A percentile compares a stretch with the other conserved stretches of the same genome.
Evolutionary conservation across 1,140 invertebrate species (phyloP).

Genomic region (Armadillidium nasatum): DNA sequence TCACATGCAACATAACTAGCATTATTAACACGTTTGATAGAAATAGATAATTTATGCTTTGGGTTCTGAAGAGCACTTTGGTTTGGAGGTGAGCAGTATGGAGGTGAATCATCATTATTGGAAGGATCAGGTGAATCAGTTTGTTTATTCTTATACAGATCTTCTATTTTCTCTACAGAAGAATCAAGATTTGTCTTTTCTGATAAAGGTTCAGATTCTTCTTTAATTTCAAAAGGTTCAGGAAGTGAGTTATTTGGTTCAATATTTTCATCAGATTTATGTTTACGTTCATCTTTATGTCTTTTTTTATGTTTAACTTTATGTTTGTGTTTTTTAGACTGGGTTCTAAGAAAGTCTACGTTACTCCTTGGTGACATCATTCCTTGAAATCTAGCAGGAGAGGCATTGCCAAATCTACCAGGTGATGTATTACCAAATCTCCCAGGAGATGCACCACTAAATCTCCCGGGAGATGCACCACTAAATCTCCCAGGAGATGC

Average conservation of each 20-base stretch:
- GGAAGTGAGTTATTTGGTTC: constrained; percentile 19
- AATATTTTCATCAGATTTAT: constrained; percentile 30
- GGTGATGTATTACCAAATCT: constrained; percentile 18
- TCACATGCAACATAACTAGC: constrained; percentile 41
- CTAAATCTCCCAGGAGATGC: constrained; percentile 46
- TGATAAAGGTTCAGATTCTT: constrained; percentile 5
- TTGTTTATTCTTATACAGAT: constrained; percentile 25
- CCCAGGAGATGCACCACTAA: constrained; percentile 20
- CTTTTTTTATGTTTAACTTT: constrained; percentile 62
- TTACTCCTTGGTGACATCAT: constrained; percentile 18
- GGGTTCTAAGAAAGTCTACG: constrained; percentile 19
- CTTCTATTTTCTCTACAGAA: constrained; percentile 30
- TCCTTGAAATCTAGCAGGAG: background rate
- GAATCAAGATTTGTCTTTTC: constrained; percentile 31
- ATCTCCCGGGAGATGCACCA: constrained; percentile 50
- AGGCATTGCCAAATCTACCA: constrained; percentile 6
- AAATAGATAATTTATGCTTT: constrained; percentile 41
- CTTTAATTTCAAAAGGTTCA: constrained; percentile 24
- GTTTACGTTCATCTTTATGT: constrained; percentile 41
- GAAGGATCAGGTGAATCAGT: constrained; percentile 34
- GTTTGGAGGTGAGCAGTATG: constrained; percentile 4
- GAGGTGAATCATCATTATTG: background rate
- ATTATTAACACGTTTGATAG: constrained; percentile 42
- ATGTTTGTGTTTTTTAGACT: constrained; percentile 59
- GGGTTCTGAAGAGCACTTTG: constrained; percentile 25